Evolutionary conservation across 2,113 vertebrate genomes (phyloP).

Genomic region (Butastur rufipennis): DNA sequence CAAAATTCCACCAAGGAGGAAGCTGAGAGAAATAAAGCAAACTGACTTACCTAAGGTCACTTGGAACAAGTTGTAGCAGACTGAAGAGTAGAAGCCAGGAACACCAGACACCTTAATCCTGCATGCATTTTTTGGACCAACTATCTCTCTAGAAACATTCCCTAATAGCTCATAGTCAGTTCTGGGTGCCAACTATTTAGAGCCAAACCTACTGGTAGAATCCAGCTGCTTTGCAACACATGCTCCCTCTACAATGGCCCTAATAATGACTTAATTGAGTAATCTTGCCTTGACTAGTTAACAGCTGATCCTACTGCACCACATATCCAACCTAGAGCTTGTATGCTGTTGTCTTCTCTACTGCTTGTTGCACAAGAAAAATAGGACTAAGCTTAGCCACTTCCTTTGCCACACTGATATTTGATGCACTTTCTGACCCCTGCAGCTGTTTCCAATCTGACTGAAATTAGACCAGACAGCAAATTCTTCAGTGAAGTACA

Average conservation of each 20-base stretch:
- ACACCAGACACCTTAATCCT: not conserved
- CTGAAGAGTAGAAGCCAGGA: not conserved
- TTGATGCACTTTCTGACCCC: not conserved
- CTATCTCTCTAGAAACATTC: not conserved
- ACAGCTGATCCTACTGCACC: not conserved
- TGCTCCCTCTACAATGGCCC: not conserved
- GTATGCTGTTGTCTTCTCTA: not conserved
- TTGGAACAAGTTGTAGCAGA: not conserved
- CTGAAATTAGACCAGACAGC: conserved; percentile 18
- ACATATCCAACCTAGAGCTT: not conserved
- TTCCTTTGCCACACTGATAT: not conserved
- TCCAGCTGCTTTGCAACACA: not conserved
- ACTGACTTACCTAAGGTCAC: not conserved
- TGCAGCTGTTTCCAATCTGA: conserved; percentile 29
- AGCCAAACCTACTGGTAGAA: not conserved
- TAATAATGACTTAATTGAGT: not conserved
- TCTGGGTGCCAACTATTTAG: not conserved
- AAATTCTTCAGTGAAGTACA: conserved; percentile 18
- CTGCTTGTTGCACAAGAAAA: not conserved
- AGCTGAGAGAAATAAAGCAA: not conserved
- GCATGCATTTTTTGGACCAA: not conserved
- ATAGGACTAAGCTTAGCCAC: not conserved
- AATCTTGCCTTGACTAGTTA: not conserved
- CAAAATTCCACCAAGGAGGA: not conserved
- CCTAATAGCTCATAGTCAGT: not conserved